Evolutionary conservation across 1,140 invertebrate genomes (phyloP).

Genomic region (Thaumetopoea pityocampa): DNA sequence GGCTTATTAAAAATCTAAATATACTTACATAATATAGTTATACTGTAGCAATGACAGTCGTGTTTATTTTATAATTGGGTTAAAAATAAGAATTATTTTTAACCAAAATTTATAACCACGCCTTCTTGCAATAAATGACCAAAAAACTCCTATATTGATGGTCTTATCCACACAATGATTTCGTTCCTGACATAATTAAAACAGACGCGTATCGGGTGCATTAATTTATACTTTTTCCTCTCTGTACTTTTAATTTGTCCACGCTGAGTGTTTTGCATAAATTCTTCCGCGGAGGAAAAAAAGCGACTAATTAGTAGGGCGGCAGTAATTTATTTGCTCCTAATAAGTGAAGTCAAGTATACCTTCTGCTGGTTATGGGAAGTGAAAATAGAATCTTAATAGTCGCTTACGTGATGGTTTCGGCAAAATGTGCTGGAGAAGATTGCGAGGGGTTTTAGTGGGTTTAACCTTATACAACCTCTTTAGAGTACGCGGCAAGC

Average conservation of each 20-base stretch:
- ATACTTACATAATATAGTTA: too few species aligned
- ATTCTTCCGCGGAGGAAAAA: constrained; percentile 40
- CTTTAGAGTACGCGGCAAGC: too few species aligned
- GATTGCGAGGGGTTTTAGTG: too few species aligned
- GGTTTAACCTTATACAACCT: too few species aligned
- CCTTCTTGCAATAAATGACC: too few species aligned
- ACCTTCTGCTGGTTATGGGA: constrained; percentile 24
- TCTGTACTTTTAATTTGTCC: constrained; percentile 64
- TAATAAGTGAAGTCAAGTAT: constrained; percentile 44
- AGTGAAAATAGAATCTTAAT: constrained; percentile 3
- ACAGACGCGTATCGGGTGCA: constrained; percentile 56
- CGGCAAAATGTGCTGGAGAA: too few species aligned
- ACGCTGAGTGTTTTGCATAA: constrained; percentile 64
- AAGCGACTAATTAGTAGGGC: constrained; percentile 57
- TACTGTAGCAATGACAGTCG: too few species aligned
- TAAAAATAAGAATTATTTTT: too few species aligned
- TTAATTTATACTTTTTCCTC: constrained; percentile 60
- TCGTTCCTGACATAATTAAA: constrained; percentile 51
- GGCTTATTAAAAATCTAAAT: too few species aligned
- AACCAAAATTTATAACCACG: too few species aligned
- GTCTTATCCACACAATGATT: constrained; percentile 31
- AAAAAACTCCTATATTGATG: not conserved
- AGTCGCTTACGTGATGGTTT: too few species aligned
- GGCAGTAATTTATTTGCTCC: constrained; percentile 59
- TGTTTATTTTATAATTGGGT: too few species aligned